Conservation (phyloP, 2,888 invertebrate genomes). For the Drosophila meridiana region DNA sequence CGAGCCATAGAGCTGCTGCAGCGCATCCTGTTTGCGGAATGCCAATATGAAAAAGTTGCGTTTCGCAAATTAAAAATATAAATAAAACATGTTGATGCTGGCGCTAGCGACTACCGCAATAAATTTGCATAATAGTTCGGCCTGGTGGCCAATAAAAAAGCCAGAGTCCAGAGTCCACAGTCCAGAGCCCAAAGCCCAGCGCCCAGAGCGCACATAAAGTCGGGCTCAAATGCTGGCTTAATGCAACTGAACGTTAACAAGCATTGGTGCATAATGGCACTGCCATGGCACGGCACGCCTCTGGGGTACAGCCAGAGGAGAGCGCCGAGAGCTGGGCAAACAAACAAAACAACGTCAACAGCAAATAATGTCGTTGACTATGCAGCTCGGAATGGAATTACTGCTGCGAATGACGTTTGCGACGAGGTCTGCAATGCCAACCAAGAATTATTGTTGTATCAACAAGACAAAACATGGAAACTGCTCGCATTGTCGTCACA, state of each 20-base stretch:
- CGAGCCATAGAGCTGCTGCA: slow-evolving; percentile 28
- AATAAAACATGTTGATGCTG: slow-evolving; percentile 55
- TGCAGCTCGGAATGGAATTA: slow-evolving; percentile 22
- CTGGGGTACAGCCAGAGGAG: neutral
- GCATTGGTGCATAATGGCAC: slow-evolving; percentile 25
- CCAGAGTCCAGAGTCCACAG: neutral
- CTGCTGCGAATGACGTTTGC: slow-evolving; percentile 20
- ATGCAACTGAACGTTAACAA: slow-evolving; percentile 31
- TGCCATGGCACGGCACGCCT: slow-evolving; percentile 33
- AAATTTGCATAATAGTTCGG: slow-evolving; percentile 44
- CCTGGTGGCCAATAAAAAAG: slow-evolving; percentile 27
- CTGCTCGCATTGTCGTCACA: slow-evolving; percentile 49
- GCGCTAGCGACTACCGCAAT: slow-evolving; percentile 23
- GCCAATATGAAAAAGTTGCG: slow-evolving; percentile 40
- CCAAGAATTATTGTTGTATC: slow-evolving; percentile 37
- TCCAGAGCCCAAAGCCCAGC: neutral
- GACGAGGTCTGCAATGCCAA: slow-evolving; percentile 13
- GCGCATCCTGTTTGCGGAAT: slow-evolving; percentile 19
- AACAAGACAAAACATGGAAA: slow-evolving; percentile 39
- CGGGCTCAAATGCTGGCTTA: slow-evolving; percentile 18
- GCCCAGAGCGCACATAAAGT: neutral
- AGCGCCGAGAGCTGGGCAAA: slow-evolving; percentile 28
- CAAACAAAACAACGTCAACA: slow-evolving; percentile 23
- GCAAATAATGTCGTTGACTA: slow-evolving; percentile 25
- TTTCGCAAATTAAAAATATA: slow-evolving; percentile 58